Evolutionary conservation across 2,888 invertebrate species (phyloP), one percentile per base, ranked within the genome.

Genomic region (Ophion ventricosus): DNA sequence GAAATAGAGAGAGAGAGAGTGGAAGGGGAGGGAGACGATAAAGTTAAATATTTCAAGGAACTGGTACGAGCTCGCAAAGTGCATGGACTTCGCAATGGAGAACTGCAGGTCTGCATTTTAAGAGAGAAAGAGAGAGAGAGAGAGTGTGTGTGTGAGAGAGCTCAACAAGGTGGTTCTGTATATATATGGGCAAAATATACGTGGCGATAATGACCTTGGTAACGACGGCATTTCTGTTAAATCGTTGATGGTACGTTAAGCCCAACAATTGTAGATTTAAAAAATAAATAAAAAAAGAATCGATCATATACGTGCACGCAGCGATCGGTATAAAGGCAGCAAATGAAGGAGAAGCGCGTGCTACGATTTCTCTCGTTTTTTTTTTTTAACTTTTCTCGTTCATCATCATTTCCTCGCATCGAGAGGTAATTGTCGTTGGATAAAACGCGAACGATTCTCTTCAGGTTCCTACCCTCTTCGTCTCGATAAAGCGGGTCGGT

Each of bases 151-250:
- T 11, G 43, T 11, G 43, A 14, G 56, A 56, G 17, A 35, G 57
- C 20, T 23, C 17, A 14, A 49, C 49, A 11, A 49, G 69, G 10
- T 17, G 20, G 10, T 63, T 43, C 26, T 78, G 70, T 64, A 72
- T 20, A 57, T 56, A 70, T 56, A 72, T 72, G 72, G 72, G 56
- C 35, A 79, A 79, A 64, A 79, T 79, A 72, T 72, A 79, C 79
- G 64, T 72, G 64, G 79, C 72, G 79, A 79, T 79, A 79, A 79
- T 79, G 79, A 72, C 72, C 72, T 72, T 64, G 79, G 64, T 72
- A 72, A 79, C 64, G 72, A 79, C 72, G 79, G 72, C 64, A 57
- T 64, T 64, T 79, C 72, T 64, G 72, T 72, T 79, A 66, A 79
- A 79, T 64, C 79, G 72, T 79, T 29, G 79, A 72, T 63, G 79